Base-by-base conservation (phyloP, 2,113 vertebrate genomes). In the Neogobius melanostomus region DNA sequence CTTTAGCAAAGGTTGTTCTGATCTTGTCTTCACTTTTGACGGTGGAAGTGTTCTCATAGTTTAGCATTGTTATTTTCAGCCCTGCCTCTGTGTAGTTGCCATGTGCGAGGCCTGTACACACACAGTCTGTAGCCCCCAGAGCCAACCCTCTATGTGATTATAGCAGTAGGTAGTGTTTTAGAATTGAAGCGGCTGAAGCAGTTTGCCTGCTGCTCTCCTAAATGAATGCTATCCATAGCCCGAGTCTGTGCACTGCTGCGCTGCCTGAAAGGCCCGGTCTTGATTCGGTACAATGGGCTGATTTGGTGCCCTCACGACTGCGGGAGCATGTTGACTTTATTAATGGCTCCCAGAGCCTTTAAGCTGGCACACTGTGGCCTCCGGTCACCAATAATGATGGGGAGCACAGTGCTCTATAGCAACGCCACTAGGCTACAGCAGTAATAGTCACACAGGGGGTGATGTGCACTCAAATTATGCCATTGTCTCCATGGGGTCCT, bases 361-460 rank as follows among this genome's bases (percentile, higher is more conserved):
- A 80, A 80, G 80, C 67, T 72, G 59, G 79, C 79, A 52, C 71
- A 70, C 79, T 45, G 71, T 77, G 76, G 74, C 79, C 82, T 68
- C 73, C 79, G 83, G 80, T 84, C 77, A 76, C 74, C 73, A 77
- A 81, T 78, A 75, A 85, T 86, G 84, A 89, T 82, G 72, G 81
- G 72, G 62, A 67, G 63, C 75, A 69, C 44, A 50, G 60, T 52
- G 66, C 53, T 78, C 48, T 76, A 71, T 70, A 69, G 52, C 69
- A 60, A 74, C 56, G 67, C 76, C 77, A 75, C 47, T 10, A 54
- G 82, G 70, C 79, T 75, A 59, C 63, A 50, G 62, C 57, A 21
- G 78, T 89, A 82, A 87, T 78, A 83, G 70, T 82, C 77, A 85
- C 83, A 76, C 79, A 79, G 79, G 75, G 84, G 81, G 78, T 69